Base-by-base conservation (phyloP, 1,140 invertebrate genomes). In the Papilio machaon region DNA sequence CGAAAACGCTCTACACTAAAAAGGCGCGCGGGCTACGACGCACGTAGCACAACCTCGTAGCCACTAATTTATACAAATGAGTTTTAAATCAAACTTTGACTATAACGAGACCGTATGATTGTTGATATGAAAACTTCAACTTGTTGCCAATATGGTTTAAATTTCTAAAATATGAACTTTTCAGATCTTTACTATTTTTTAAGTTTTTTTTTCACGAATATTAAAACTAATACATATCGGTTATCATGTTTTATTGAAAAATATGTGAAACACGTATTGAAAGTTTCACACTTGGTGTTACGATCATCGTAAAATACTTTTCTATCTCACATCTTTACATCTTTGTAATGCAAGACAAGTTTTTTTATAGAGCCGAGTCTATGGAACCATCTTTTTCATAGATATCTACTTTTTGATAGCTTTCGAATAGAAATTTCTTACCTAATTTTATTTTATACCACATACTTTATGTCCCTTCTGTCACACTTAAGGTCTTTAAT, bases 1-100 rank as follows among this genome's bases (percentile, higher is more conserved):
- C 30, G 13, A 70, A 13, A 58, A n/a, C n/a, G n/a, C 8, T 58
- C n/a, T 58, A 58, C 54, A 9, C 49, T 0, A 58, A 58, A 7
- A 8, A 58, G 1, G 54, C 17, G 54, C 8, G n/a, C 30, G 64
- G 38, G 64, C 64, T 70, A 70, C 64, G 64, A 30, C 11, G 64
- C 64, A 70, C 30, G 64, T 70, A 70, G 64, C 64, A 70, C 58
- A 6, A 60, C 17, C 30, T 70, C 64, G 64, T 70, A 70, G 54
- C 17, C 19, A n/a, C 54, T 58, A 58, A 19, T 58, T 58, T 58
- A 0, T 58, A 17, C n/a, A 0, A 58, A 2, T 19, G 6, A 58
- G 17, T n/a, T 58, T 19, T 58, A 19, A 17, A 5, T 54, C 7
- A 54, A 54, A 19, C 2, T 2, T 52, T 52, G 0, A 52, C 3